Conservation (phyloP, 2,113 vertebrate genomes). For the Centropus bengalensis region DNA sequence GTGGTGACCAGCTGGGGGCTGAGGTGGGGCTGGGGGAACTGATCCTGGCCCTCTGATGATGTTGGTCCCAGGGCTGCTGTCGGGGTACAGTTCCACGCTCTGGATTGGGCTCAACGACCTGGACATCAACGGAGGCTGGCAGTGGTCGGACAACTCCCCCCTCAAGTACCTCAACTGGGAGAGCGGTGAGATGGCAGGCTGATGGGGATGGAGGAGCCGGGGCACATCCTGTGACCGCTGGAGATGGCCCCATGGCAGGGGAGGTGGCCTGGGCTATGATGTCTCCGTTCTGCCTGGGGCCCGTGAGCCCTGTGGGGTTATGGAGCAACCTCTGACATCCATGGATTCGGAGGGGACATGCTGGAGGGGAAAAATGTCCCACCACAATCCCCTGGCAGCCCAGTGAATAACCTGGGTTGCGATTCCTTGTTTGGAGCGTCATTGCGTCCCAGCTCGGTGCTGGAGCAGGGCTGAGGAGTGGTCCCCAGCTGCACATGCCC, state of each 20-base stretch:
- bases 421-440: neutral
- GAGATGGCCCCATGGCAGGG: neutral
- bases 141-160: slow-evolving; percentile 93
- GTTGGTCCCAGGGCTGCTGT: slow-evolving; percentile 83
- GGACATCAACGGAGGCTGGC: slow-evolving; percentile 95
- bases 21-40: neutral
- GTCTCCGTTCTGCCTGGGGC: neutral
- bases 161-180: slow-evolving; percentile 99
- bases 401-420: neutral
- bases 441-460: neutral
- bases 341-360: neutral
- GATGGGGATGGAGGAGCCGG: neutral
- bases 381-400: neutral
- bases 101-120: slow-evolving; percentile 97
- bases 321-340: neutral
- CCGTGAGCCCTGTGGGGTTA: neutral
- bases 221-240: neutral
- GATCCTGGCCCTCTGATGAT: neutral
- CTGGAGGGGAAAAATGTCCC: neutral
- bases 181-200: slow-evolving; percentile 76
- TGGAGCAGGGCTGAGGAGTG: neutral
- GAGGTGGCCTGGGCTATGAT: fast-evolving
- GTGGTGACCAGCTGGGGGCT: neutral
- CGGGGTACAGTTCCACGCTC: slow-evolving; percentile 89
- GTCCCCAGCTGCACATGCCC: neutral